Percentiles rank a stretch among this genome's conserved stretches.
These are phyloP conservation scores for Phenacoccus solenopsis DNA, from an alignment of 1,140 invertebrate genomes.

Conservation along the genomic window DNA sequence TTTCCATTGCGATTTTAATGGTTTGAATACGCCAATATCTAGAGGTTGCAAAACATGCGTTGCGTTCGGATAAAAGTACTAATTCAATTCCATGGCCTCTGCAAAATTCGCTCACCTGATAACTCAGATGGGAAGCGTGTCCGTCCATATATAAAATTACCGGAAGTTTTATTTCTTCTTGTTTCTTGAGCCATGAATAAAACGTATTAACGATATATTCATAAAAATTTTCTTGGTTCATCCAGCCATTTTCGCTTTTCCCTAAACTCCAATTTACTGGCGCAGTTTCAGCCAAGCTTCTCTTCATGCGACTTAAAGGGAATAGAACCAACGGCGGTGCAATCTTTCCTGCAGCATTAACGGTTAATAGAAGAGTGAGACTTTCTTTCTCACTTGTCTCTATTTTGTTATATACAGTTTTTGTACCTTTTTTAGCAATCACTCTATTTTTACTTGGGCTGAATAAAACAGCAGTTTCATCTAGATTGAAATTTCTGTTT, in stretches of 20 bases:
- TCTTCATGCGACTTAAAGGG: slow-evolving; percentile 22
- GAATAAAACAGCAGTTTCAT: slow-evolving; percentile 25
- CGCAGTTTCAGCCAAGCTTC: slow-evolving; percentile 20
- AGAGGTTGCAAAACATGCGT: too few relatives aligned
- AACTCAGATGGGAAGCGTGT: slow-evolving; percentile 33
- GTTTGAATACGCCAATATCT: too few relatives aligned
- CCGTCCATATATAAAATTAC: slow-evolving; percentile 35
- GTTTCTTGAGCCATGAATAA: slow-evolving; percentile 27
- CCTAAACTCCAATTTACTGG: slow-evolving; percentile 27
- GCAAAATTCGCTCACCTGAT: too few relatives aligned
- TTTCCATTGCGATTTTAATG: too few relatives aligned
- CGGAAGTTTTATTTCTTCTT: slow-evolving; percentile 29
- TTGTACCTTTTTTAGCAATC: slow-evolving; percentile 25
- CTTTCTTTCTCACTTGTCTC: slow-evolving; percentile 23
- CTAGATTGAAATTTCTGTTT: slow-evolving; percentile 24
- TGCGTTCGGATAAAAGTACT: too few relatives aligned
- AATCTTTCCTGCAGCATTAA: slow-evolving; percentile 20
- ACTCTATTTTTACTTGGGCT: slow-evolving; percentile 21
- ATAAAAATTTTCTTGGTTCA: slow-evolving; percentile 29
- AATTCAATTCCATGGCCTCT: too few relatives aligned
- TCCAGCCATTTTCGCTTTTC: slow-evolving; percentile 29
- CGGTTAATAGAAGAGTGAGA: slow-evolving; percentile 22
- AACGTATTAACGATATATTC: slow-evolving; percentile 32
- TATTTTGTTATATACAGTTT: slow-evolving; percentile 26
- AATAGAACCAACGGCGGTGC: slow-evolving; percentile 21